phyloP scores from a whole-genome alignment of 2,113 vertebrate species.

The Zapus hudsonius region DNA sequence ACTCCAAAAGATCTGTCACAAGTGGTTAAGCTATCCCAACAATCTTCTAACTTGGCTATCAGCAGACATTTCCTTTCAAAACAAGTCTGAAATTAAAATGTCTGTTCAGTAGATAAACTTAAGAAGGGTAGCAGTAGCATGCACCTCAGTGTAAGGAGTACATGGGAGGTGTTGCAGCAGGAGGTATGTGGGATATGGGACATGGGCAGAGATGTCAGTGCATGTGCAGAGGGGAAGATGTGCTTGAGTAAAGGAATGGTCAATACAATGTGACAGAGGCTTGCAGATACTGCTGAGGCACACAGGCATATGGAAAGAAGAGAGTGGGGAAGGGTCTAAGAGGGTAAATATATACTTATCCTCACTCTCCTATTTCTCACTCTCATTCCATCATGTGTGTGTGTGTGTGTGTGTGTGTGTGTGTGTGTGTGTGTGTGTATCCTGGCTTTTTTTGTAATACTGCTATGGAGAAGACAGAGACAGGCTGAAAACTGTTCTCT shows the following conservation, averaged over 20 bases:
- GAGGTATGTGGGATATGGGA: background rate
- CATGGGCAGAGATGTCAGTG: background rate
- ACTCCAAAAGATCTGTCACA: slow-evolving; percentile 19
- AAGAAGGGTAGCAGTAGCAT: background rate
- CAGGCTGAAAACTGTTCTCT: background rate
- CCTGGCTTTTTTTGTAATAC: too few species aligned
- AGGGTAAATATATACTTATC: slow-evolving; percentile 9
- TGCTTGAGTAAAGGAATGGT: background rate
- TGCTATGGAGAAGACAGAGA: background rate
- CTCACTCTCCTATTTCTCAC: too few species aligned
- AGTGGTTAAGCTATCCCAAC: background rate
- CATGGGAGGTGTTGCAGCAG: background rate
- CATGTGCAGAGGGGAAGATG: background rate
- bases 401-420: background rate
- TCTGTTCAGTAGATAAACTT: background rate
- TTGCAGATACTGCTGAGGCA: background rate
- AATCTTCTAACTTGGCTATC: background rate
- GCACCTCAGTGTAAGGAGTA: background rate
- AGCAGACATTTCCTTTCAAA: slow-evolving; percentile 59
- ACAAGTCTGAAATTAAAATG: slow-evolving; percentile 20
- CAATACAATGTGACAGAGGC: background rate
- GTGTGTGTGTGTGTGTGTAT: background rate
- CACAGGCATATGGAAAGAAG: background rate
- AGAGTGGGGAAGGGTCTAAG: background rate
- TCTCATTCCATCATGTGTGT: too few species aligned